Evolutionary conservation across 2,113 vertebrate genomes (phyloP), one percentile per base, ranked within the genome.

Genomic region (Phalacrocorax carbo): DNA sequence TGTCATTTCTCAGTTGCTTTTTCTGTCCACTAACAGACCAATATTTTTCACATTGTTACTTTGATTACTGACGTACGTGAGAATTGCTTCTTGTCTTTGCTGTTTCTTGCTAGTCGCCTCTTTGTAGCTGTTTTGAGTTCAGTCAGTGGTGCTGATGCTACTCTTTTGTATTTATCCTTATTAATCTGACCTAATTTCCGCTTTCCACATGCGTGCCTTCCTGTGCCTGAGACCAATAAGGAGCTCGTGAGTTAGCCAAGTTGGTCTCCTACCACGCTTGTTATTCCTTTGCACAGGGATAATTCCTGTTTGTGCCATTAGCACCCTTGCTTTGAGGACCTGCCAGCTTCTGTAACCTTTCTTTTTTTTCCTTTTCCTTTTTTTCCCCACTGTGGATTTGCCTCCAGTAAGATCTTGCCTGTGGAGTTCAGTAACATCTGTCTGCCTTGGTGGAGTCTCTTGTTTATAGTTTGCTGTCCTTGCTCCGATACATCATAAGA

Each of bases 171-270:
- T 77, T 92, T 88, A 54, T 81, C 89, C 36, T 25, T 42, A 4
- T 36, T 69, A 72, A 91, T 77, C 95, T 88, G 91, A 57, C 91
- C 95, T 76, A 16, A 58, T 92, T 96, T 64, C 60, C 38, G 22
- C 71, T 65, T 70, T 61, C 72, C 38, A 13, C 54, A 13, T 34
- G 38, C 40, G 3, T 75, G 40, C 76, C 30, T 61, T 72, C 69
- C 49, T 0, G 1, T 65, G 76, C 77, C 70, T 9, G 71, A 55
- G 71, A 71, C 71, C 6, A 0, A 0, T 10, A 2, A 27, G 38
- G 52, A 80, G 71, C 83, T 82, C 9, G 57, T 30, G 61, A 65
- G 77, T 12, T 20, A 20, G 57, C 83, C 66, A 19, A 2, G 21
- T 2, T 86, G 76, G 14, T 79, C 26, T 90, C 40, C 20, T 64